phyloP scores from a whole-genome alignment of 2,797 vertebrate species.

The Halcyon leucocephala region DNA sequence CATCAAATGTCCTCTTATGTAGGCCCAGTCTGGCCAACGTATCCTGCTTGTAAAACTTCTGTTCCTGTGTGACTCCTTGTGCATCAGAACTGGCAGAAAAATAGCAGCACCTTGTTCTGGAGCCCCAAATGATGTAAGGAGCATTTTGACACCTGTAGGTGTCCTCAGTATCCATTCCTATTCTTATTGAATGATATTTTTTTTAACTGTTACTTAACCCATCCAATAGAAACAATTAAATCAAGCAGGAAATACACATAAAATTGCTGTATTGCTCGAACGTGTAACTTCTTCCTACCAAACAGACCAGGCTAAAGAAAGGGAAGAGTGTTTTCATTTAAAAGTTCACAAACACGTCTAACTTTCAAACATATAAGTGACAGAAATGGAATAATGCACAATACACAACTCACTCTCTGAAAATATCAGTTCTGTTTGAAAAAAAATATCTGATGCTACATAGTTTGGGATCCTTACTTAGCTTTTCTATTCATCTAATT shows the following conservation, averaged over 20 bases:
- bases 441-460: background rate
- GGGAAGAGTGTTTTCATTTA: background rate
- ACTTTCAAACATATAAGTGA: background rate
- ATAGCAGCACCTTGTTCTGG: rapidly evolving
- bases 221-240: background rate
- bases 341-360: background rate
- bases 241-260: background rate
- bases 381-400: background rate
- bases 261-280: background rate
- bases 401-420: background rate
- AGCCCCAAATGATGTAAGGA: background rate
- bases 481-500: background rate
- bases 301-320: background rate
- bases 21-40: background rate
- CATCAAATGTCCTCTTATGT: background rate
- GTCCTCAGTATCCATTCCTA: background rate
- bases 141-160: background rate
- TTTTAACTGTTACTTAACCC: background rate
- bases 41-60: background rate
- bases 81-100: background rate
- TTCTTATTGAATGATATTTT: background rate
- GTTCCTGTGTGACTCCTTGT: background rate
- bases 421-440: background rate
- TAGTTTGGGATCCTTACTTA: background rate
- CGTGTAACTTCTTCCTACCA: background rate